Evolutionary conservation across 2,113 vertebrate genomes (phyloP).

Genomic region (Cisticola juncidis): DNA sequence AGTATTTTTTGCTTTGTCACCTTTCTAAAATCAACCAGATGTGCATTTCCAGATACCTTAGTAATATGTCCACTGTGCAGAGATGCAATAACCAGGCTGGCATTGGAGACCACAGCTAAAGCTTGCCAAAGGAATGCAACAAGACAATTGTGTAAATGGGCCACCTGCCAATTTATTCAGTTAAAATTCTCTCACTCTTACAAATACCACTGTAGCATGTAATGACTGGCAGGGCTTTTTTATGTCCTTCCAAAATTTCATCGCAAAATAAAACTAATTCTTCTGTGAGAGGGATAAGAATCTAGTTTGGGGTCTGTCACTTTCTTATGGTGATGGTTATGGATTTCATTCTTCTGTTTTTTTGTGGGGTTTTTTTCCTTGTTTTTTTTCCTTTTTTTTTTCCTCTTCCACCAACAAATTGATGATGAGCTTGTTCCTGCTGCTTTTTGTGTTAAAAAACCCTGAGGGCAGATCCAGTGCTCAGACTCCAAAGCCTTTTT

Average conservation of each 20-base stretch:
- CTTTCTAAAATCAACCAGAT: neutral
- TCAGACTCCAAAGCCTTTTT: neutral
- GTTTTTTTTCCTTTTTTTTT: neutral
- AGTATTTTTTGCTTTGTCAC: neutral
- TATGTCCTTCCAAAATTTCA: neutral
- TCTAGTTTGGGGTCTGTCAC: neutral
- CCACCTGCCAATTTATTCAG: neutral
- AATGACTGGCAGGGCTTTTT: neutral
- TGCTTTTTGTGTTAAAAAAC: neutral
- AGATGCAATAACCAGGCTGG: neutral
- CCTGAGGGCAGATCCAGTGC: neutral
- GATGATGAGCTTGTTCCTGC: neutral
- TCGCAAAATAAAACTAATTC: neutral
- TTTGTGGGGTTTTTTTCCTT: neutral
- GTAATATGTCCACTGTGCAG: neutral
- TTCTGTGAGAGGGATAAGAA: neutral
- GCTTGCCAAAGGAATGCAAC: neutral
- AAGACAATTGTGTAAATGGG: neutral
- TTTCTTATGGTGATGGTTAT: neutral
- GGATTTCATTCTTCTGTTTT: neutral
- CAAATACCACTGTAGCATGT: neutral
- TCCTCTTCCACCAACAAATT: fast-evolving
- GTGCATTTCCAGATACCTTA: neutral
- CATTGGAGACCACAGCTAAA: neutral
- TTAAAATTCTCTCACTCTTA: neutral